Evolutionary conservation across 1,140 invertebrate species (phyloP).

Genomic region (Drosophila takahashii): DNA sequence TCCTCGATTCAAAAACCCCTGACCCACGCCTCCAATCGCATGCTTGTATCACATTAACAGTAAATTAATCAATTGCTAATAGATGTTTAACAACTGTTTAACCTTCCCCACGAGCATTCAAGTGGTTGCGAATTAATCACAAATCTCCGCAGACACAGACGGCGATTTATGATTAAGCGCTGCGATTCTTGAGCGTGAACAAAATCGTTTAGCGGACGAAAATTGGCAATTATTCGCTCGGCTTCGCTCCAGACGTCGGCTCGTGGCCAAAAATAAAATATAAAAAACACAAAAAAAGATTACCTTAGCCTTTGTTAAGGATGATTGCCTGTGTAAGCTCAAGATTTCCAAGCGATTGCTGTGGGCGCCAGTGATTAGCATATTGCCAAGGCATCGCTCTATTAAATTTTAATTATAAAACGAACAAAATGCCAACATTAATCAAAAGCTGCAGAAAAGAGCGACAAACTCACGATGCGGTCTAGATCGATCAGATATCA

Average conservation of each 20-base stretch:
- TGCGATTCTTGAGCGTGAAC: constrained; percentile 65
- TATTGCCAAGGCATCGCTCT: constrained; percentile 53
- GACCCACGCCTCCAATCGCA: constrained; percentile 19
- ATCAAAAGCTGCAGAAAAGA: constrained; percentile 43
- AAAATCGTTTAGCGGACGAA: constrained; percentile 68
- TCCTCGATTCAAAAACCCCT: constrained; percentile 5
- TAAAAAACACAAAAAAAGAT: constrained; percentile 4
- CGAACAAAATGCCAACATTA: constrained; percentile 52
- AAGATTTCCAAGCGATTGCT: constrained; percentile 29
- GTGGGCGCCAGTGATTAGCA: constrained; percentile 53
- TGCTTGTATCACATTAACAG: constrained; percentile 49
- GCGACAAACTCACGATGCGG: constrained; percentile 43
- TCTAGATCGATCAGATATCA: constrained; percentile 26
- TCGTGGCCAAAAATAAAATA: constrained; percentile 37
- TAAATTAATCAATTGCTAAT: constrained; percentile 77
- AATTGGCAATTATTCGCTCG: constrained; percentile 67
- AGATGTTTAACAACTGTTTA: constrained; percentile 78
- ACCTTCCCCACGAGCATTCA: constrained; percentile 70
- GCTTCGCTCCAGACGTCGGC: constrained; percentile 33
- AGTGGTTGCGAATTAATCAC: constrained; percentile 75
- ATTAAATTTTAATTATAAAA: constrained; percentile 57
- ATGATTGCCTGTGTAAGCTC: constrained; percentile 44
- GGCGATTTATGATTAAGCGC: constrained; percentile 61
- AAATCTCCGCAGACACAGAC: constrained; percentile 31
- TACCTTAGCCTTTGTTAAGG: constrained; percentile 38